phyloP scores from a whole-genome alignment of 2,113 vertebrate genomes.

The Hippocampus barbouri region DNA sequence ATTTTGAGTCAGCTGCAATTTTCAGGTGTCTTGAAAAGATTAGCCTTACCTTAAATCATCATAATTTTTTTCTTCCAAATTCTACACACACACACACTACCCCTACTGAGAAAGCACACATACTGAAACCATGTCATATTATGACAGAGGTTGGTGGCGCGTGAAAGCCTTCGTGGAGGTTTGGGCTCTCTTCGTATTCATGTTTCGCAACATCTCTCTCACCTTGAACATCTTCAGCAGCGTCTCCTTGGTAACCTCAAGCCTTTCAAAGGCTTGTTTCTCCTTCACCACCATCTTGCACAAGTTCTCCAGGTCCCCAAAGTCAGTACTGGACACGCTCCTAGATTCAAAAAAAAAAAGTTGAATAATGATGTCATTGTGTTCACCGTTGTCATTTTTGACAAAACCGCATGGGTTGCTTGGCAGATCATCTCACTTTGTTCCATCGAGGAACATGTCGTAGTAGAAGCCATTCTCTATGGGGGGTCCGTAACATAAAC shows the following conservation, averaged over 20 bases:
- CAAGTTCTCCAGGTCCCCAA: slow-evolving; percentile 83
- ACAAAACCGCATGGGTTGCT: background rate
- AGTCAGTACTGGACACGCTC: slow-evolving; percentile 90
- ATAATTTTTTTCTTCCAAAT: background rate
- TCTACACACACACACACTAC: background rate
- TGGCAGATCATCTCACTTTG: slow-evolving; percentile 74
- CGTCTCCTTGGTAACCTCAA: slow-evolving; percentile 92
- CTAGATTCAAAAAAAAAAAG: slow-evolving; percentile 56
- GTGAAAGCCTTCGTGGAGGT: background rate
- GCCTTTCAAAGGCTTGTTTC: slow-evolving; percentile 91
- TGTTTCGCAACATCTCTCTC: slow-evolving; percentile 8
- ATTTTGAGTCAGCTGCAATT: too few relatives aligned
- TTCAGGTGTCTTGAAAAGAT: too few relatives aligned
- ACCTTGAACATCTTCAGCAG: slow-evolving; percentile 98
- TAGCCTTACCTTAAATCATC: too few relatives aligned
- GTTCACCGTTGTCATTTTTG: background rate
- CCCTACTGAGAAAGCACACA: too few relatives aligned
- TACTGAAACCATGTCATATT: background rate
- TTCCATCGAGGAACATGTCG: slow-evolving; percentile 92
- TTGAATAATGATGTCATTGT: background rate
- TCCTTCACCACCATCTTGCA: slow-evolving; percentile 95
- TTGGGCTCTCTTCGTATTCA: background rate
- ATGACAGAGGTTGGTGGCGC: background rate
- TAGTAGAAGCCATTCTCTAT: slow-evolving; percentile 99
- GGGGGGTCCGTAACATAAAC: slow-evolving; percentile 94